Evolutionary conservation across 2,113 vertebrate genomes (phyloP).

Genomic region (Phylloscopus trochiloides): DNA sequence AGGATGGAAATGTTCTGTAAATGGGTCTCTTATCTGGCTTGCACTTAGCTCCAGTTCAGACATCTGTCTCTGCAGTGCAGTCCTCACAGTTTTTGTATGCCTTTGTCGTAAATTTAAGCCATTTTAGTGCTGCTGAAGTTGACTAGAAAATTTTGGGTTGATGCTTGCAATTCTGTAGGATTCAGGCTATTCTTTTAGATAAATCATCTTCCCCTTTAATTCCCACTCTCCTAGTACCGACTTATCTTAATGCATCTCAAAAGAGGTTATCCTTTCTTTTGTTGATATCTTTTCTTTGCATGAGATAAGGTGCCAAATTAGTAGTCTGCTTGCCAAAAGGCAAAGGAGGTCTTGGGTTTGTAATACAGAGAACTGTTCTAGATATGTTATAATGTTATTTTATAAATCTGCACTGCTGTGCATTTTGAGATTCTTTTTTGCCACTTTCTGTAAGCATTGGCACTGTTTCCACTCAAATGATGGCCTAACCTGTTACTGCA

Average conservation of each 20-base stretch:
- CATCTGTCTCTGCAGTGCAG: slow-evolving; percentile 2
- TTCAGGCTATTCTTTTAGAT: neutral
- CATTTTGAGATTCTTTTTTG: neutral
- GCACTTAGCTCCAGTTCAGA: neutral
- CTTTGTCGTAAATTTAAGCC: neutral
- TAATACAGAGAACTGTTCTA: neutral
- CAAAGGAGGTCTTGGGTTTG: neutral
- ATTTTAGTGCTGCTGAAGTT: neutral
- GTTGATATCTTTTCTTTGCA: neutral
- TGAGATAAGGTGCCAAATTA: neutral
- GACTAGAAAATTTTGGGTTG: neutral
- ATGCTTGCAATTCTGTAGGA: neutral
- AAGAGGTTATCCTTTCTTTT: neutral
- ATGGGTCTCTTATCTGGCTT: slow-evolving; percentile 23
- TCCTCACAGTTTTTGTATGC: neutral
- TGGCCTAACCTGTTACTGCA: neutral
- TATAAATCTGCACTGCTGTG: neutral
- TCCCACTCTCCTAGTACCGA: neutral
- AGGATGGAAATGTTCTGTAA: slow-evolving; percentile 24
- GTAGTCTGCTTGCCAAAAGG: neutral
- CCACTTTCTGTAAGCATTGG: neutral
- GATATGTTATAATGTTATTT: neutral
- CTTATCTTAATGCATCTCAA: neutral
- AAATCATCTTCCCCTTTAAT: neutral
- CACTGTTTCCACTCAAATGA: neutral